A percentile compares a stretch with the other conserved stretches of the same genome.
Conservation (phyloP, 2,888 invertebrate genomes). For the Lumbricus terrestris region DNA sequence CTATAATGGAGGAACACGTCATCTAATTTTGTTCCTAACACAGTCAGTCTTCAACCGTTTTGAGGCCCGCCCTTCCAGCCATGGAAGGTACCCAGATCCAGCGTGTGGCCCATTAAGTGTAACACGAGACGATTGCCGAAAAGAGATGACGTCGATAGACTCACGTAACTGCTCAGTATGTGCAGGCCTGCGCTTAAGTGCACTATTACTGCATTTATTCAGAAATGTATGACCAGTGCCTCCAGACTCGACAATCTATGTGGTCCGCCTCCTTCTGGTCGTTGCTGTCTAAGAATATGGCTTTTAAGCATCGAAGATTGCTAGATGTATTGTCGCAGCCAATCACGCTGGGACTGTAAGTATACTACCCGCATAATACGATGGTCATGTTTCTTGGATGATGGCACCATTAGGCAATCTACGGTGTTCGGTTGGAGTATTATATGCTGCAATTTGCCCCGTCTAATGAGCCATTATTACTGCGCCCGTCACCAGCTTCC, state of each 20-base stretch:
- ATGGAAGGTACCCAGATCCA: no score
- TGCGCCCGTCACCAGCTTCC: background rate
- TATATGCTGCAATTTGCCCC: background rate
- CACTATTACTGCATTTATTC: no score
- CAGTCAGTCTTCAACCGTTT: no score
- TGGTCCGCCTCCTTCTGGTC: background rate
- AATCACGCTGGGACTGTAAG: background rate
- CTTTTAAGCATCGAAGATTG: background rate
- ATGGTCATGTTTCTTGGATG: background rate
- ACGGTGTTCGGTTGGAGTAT: background rate
- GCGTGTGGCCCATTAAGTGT: no score
- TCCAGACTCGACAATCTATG: background rate
- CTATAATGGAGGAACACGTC: no score
- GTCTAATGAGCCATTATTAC: background rate
- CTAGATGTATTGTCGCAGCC: background rate
- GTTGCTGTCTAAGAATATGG: background rate
- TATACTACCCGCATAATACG: background rate
- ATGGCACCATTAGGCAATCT: background rate
- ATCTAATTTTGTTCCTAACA: no score
- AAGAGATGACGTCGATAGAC: background rate
- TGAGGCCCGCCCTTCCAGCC: no score
- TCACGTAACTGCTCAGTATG: no score
- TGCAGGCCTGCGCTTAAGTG: no score
- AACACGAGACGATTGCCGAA: no score
- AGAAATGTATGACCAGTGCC: no score